Evolutionary conservation across 2,888 invertebrate species (phyloP), one percentile per base, ranked within the genome.

Genomic region (Dendrolimus pini): DNA sequence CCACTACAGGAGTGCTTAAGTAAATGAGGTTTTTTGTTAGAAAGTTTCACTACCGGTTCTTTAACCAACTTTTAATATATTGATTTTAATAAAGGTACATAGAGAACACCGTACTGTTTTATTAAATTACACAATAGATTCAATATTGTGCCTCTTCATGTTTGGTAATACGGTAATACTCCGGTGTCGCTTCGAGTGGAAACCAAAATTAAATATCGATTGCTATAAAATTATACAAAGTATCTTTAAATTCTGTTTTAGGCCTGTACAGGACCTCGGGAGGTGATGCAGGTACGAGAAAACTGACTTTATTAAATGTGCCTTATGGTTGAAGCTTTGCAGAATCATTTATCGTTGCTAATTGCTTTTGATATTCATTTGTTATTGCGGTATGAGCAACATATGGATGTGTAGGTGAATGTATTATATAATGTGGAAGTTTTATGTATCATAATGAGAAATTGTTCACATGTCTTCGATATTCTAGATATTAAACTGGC

Each of bases 201-300:
- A 70, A 66, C 65, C 70, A 61, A 74, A 77, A 75, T 75, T 69
- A 67, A 74, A 72, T 74, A 74, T 76, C 73, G 77, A 77, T 75
- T 70, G 67, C 69, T 65, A 74, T 77, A 74, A 72, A 62, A 74
- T 78, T 82, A 78, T 82, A 80, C 78, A 81, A 78, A 76, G 77
- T 81, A 77, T 77, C 72, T 82, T 83, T 80, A 72, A 81, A 85
- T 85, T 85, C 83, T 86, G 85, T 86, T 86, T 83, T 85, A 85
- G 85, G 85, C 85, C 85, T 85, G 85, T 74, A 65, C 85, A 72
- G 83, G 78, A 76, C 72, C 80, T 67, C 77, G 84, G 80, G 85
- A 80, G 73, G 72, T 80, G 78, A 64, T 77, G 65, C 85, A 85
- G 85, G 85, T 85, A 85, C 47, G 47, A 47, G 47, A 3, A 30